Evolutionary conservation across 37 sponge, comb jelly and placozoan genomes (phyloP).

Genomic region (Aplysina aerophoba): DNA sequence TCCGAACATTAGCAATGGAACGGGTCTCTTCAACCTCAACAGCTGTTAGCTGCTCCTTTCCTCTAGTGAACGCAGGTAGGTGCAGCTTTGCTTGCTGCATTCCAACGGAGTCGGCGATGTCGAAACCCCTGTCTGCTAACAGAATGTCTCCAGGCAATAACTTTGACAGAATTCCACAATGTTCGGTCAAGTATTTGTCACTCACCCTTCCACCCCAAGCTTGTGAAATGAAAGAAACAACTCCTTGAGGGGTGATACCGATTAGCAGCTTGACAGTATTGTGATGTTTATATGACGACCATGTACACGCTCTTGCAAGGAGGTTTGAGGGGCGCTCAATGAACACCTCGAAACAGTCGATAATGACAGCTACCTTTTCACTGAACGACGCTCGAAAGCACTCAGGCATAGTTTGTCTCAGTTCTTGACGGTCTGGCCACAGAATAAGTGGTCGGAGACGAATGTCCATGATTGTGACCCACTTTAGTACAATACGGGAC

Average conservation of each 20-base stretch:
- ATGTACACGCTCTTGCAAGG: constrained; percentile 50
- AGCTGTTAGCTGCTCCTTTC: constrained; percentile 64
- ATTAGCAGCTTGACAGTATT: constrained; percentile 72
- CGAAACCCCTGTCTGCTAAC: constrained; percentile 78
- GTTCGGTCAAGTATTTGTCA: constrained; percentile 76
- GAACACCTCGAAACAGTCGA: constrained; percentile 82
- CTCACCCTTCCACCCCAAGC: constrained; percentile 72
- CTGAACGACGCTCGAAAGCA: constrained; percentile 53
- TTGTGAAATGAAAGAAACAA: constrained; percentile 60
- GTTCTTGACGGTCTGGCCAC: constrained; percentile 70
- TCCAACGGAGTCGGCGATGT: constrained; percentile 74
- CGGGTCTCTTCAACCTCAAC: constrained; percentile 65
- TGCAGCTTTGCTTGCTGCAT: constrained; percentile 47
- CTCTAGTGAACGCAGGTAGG: constrained; percentile 75
- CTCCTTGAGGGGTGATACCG: constrained; percentile 74
- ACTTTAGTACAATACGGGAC: constrained; percentile 38
- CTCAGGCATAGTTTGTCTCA: constrained; percentile 62
- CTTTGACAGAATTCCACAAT: constrained; percentile 61
- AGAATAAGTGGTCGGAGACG: constrained; percentile 44
- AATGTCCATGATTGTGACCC: constrained; percentile 35
- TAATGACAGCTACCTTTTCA: constrained; percentile 47
- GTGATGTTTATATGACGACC: constrained; percentile 69
- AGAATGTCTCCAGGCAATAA: constrained; percentile 77
- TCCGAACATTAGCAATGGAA: constrained; percentile 77
- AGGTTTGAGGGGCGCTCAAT: constrained; percentile 61